A percentile compares a stretch with the other conserved stretches of the same genome.
phyloP scores from a whole-genome alignment of 2,888 invertebrate genomes.

The Zeuzera pyrina region DNA sequence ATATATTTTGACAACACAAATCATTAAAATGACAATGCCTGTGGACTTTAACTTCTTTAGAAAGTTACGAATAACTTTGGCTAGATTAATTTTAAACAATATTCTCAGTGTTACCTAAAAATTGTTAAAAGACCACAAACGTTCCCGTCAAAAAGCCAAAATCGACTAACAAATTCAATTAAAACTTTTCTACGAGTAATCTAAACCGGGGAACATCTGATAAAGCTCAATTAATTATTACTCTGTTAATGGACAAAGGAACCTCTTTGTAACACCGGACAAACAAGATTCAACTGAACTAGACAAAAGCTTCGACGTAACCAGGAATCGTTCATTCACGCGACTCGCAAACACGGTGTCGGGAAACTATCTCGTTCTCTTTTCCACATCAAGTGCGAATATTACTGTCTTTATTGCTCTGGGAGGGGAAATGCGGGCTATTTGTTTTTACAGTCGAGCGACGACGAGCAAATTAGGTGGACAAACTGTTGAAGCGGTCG shows the following conservation, averaged over 20 bases:
- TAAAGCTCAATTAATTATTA: slow-evolving; percentile 65
- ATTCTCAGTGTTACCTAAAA: slow-evolving; percentile 39
- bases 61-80: neutral
- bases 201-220: slow-evolving; percentile 53
- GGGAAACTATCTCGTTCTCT: slow-evolving; percentile 47
- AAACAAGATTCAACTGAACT: slow-evolving; percentile 54
- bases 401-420: slow-evolving; percentile 51
- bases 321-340: slow-evolving; percentile 59
- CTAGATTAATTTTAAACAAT: too few species aligned
- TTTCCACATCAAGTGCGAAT: slow-evolving; percentile 39
- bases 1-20: too few species aligned
- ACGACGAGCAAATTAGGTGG: slow-evolving; percentile 71
- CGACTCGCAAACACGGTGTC: slow-evolving; percentile 36
- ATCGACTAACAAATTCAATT: slow-evolving; percentile 63
- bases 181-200: slow-evolving; percentile 58
- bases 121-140: slow-evolving; percentile 40
- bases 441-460: slow-evolving; percentile 70
- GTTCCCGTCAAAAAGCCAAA: slow-evolving; percentile 53
- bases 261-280: slow-evolving; percentile 49
- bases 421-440: slow-evolving; percentile 58
- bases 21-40: too few species aligned
- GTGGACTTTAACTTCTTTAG: too few species aligned
- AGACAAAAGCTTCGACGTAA: slow-evolving; percentile 59
- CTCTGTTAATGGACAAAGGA: slow-evolving; percentile 55
- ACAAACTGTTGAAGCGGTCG: slow-evolving; percentile 69